Percentiles rank a stretch among this genome's conserved stretches.
phyloP scores from a whole-genome alignment of 30 jellyfish, hydroid and myxozoan genomes.

The Aurelia coerulea region DNA sequence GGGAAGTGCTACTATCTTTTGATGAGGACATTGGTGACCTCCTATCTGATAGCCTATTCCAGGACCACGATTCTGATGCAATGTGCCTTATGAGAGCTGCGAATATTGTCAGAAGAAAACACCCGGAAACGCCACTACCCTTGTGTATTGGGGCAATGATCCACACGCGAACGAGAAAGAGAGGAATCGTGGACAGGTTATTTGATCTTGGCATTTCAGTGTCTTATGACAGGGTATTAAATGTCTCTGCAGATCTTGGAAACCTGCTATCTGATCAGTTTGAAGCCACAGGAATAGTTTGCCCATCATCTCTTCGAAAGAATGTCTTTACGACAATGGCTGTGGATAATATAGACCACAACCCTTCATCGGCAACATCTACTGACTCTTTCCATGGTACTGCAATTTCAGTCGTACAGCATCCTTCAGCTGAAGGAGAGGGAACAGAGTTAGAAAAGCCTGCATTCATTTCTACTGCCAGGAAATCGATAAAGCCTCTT shows the following conservation, averaged over 20 bases:
- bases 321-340: constrained; percentile 68
- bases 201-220: constrained; percentile 47
- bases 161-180: constrained; percentile 49
- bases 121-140: constrained; percentile 39
- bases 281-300: constrained; percentile 52
- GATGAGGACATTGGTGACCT: constrained; percentile 31
- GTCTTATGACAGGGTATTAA: constrained; percentile 45
- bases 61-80: constrained; percentile 52
- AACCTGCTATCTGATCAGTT: constrained; percentile 29
- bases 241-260: constrained; percentile 47
- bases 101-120: constrained; percentile 20
- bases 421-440: constrained; percentile 35
- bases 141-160: constrained; percentile 33
- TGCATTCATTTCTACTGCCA: constrained; percentile 25
- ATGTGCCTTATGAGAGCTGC: constrained; percentile 39
- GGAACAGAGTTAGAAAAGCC: constrained; percentile 41
- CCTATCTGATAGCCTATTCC: constrained; percentile 19
- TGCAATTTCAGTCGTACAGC: constrained; percentile 69
- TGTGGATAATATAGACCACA: constrained; percentile 64
- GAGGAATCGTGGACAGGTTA: constrained; percentile 31
- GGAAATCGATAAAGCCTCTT: constrained; percentile 38
- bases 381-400: constrained; percentile 73
- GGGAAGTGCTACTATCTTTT: constrained; percentile 36
- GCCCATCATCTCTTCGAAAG: constrained; percentile 55
- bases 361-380: constrained; percentile 72